Conservation (phyloP, 2,797 vertebrate species). For the Cuniculus paca region DNA sequence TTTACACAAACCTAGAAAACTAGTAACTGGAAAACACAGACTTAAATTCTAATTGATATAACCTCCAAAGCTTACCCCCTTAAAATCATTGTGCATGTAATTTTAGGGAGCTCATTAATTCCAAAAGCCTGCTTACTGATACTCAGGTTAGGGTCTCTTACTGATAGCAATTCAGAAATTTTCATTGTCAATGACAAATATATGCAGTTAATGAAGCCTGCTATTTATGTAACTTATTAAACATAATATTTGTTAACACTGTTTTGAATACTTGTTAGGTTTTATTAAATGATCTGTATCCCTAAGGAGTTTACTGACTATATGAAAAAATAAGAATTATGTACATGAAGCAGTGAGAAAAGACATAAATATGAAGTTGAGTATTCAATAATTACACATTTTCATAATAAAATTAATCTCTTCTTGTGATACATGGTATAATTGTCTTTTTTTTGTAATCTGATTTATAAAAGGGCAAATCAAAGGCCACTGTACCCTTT, state of each 20-base stretch:
- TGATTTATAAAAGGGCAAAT: constrained; percentile 59
- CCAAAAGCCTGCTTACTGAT: constrained; percentile 8
- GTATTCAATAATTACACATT: constrained; percentile 57
- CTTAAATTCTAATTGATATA: constrained; percentile 30
- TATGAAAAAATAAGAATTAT: not conserved
- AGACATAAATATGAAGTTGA: constrained; percentile 41
- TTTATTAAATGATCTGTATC: not conserved
- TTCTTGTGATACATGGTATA: constrained; percentile 9
- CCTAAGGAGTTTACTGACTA: not conserved
- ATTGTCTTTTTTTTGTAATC: constrained; percentile 18
- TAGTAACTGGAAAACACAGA: not conserved
- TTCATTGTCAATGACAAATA: constrained; percentile 29
- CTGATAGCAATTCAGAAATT: not conserved
- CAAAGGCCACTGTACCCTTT: constrained; percentile 57
- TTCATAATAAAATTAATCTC: constrained; percentile 36
- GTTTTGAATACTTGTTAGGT: constrained; percentile 37
- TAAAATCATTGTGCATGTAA: not conserved
- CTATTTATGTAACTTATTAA: constrained; percentile 53
- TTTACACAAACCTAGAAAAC: not conserved
- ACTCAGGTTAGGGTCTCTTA: not conserved
- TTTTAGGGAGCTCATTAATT: constrained; percentile 54
- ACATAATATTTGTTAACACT: constrained; percentile 29
- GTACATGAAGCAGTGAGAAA: constrained; percentile 6
- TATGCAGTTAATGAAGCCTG: constrained; percentile 37
- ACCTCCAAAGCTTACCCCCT: not conserved